Percentiles rank a stretch among this genome's conserved stretches.
Conservation (phyloP, 2,113 vertebrate species). For the Megaceryle torquata region DNA sequence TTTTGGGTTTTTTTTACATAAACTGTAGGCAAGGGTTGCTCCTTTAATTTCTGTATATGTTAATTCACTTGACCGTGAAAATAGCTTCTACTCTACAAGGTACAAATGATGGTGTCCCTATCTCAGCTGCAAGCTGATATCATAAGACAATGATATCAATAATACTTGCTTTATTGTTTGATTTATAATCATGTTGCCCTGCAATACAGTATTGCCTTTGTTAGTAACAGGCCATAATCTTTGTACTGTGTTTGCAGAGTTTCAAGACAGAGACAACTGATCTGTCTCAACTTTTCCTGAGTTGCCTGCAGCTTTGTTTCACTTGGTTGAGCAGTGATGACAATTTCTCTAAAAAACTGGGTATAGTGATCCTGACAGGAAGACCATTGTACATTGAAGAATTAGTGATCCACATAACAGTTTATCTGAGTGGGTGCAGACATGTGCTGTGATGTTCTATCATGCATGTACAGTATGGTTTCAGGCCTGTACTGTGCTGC, state of each 20-base stretch:
- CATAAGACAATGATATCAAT: not conserved
- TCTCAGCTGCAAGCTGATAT: not conserved
- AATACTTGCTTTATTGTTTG: not conserved
- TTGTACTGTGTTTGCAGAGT: not conserved
- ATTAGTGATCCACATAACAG: not conserved
- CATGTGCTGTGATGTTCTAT: not conserved
- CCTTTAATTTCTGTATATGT: not conserved
- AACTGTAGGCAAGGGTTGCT: not conserved
- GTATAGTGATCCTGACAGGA: not conserved
- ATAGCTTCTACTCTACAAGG: rapidly evolving
- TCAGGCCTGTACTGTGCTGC: not conserved
- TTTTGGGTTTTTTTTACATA: too few species aligned
- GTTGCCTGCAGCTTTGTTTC: not conserved
- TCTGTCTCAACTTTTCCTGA: not conserved
- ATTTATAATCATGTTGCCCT: not conserved
- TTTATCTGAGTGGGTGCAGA: not conserved
- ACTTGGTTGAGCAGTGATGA: not conserved
- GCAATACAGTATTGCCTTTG: not conserved
- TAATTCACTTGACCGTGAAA: not conserved
- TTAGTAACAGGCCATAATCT: not conserved
- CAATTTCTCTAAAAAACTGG: not conserved
- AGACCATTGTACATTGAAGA: not conserved
- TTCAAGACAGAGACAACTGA: not conserved
- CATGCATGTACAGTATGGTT: not conserved
- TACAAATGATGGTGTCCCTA: not conserved